Evolutionary conservation across 2,113 vertebrate genomes (phyloP).

Genomic region (Solea solea): DNA sequence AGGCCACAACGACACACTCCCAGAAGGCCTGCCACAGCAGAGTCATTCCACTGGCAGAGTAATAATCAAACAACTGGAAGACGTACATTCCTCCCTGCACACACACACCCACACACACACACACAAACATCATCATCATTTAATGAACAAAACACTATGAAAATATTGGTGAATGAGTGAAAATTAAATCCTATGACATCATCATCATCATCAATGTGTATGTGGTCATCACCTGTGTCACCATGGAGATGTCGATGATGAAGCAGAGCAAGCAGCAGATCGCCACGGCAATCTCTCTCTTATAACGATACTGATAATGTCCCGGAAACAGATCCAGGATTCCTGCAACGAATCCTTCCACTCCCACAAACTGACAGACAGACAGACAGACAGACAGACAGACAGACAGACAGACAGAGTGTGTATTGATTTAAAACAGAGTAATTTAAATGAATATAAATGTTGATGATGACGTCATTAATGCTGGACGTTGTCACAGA

Average conservation of each 20-base stretch:
- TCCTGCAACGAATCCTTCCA: constrained; percentile 58
- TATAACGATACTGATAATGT: constrained; percentile 74
- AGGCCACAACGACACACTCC: constrained; percentile 46
- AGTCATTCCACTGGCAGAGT: constrained; percentile 87
- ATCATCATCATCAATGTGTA: constrained; percentile 69
- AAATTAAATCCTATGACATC: no score
- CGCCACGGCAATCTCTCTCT: constrained; percentile 81
- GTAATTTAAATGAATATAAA: no score
- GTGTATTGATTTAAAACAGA: no score
- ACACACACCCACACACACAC: background rate
- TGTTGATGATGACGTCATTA: no score
- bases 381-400: background rate
- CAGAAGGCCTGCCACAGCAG: constrained; percentile 85
- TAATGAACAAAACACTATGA: no score
- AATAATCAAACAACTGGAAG: constrained; percentile 84
- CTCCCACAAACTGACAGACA: constrained; percentile 81
- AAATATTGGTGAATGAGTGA: no score
- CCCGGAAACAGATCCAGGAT: constrained; percentile 82
- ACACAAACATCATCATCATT: no score
- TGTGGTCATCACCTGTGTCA: constrained; percentile 75
- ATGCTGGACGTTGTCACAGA: no score
- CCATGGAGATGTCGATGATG: constrained; percentile 82
- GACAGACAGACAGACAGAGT: no score
- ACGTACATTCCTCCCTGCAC: constrained; percentile 86
- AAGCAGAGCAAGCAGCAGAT: constrained; percentile 82